Base-by-base conservation (phyloP, 1,140 invertebrate species). In the Eueides isabella region DNA sequence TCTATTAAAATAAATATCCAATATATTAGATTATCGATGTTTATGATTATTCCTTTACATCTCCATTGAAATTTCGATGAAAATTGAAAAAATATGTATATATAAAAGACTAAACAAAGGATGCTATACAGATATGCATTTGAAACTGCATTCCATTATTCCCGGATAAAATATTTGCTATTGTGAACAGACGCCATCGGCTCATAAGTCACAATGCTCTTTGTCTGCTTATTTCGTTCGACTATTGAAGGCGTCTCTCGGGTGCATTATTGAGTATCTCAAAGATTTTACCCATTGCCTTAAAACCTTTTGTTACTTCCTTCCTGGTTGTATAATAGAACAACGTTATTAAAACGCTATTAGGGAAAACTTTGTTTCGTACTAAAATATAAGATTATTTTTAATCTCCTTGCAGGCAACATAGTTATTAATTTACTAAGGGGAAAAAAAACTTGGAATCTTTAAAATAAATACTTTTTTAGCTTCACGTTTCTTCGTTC, bases 181-280 rank as follows among this genome's bases (percentile, higher is more conserved):
- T 61, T 68, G 66, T 68, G 41, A 55, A 19, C 44, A 68, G 66
- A 55, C 44, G 66, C 44, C 65, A 55, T 55, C 44, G 66, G 28
- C 26, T 68, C 29, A 31, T 68, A 61, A 68, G 44, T 68, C 66
- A 68, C 66, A 68, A 68, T 68, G 19, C 66, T 31, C 44, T 68
- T 68, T 68, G 66, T 68, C 29, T 48, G 41, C 66, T 68, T 68
- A 68, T 55, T 55, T 68, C 44, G 44, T n/a, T 44, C 16, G 65
- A 29, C 35, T 29, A 44, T 30, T 48, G 66, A 29, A 68, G 35
- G 41, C 44, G 41, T 19, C 31, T 67, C 31, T 44, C 29, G 44
- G 31, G 26, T 55, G 48, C 44, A 68, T 61, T 55, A 55, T 55
- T 55, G 48, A 55, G 19, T 55, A 23, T 26, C 48, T 26, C 48